Percentiles rank a stretch among this genome's conserved stretches.
Evolutionary conservation across 2,113 vertebrate species (phyloP).

Genomic region (Egretta garzetta): DNA sequence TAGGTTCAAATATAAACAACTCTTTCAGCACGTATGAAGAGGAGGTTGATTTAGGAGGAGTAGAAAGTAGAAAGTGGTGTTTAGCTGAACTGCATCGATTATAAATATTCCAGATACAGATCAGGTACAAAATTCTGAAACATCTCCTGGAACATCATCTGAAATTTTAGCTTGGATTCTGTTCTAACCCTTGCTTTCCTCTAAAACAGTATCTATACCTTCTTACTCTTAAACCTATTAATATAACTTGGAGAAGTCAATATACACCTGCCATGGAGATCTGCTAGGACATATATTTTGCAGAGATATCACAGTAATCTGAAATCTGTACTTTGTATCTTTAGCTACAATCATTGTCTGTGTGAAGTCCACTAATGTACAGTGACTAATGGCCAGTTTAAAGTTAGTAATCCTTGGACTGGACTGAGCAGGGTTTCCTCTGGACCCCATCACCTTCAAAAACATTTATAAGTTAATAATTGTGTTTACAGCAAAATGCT

Average conservation of each 20-base stretch:
- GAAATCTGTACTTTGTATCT: not conserved
- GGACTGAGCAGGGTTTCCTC: not conserved
- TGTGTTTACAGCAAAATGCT: not conserved
- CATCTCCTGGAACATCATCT: fast-evolving
- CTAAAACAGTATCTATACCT: not conserved
- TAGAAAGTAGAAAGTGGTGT: not conserved
- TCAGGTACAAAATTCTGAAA: not conserved
- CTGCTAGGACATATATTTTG: not conserved
- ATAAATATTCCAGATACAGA: not conserved
- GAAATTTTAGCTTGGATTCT: not conserved
- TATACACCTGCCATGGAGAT: not conserved
- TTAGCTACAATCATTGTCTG: not conserved
- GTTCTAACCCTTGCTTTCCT: not conserved
- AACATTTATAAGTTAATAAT: not conserved
- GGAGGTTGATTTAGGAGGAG: not conserved
- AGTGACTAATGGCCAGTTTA: not conserved
- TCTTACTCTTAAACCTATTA: not conserved
- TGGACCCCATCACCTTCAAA: not conserved
- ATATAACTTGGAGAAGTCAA: not conserved
- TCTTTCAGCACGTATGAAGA: not conserved
- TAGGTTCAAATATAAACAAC: not conserved
- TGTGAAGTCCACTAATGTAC: not conserved
- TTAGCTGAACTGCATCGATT: not conserved
- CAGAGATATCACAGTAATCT: not conserved
- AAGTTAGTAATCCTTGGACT: not conserved